Evolutionary conservation across 2,888 invertebrate genomes (phyloP), one percentile per base, ranked within the genome.

Genomic region (Acrobasis suavella): DNA sequence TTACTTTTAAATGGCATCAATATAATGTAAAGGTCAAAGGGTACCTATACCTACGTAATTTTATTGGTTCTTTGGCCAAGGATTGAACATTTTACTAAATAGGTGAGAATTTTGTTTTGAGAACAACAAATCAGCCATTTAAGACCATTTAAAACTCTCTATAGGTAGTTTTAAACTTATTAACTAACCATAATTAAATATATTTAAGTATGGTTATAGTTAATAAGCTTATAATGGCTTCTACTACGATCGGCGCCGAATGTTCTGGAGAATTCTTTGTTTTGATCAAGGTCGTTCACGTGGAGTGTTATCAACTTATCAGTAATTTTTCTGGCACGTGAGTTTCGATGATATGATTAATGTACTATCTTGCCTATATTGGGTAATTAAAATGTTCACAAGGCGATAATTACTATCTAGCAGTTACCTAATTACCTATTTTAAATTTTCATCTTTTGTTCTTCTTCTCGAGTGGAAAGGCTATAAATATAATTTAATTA

Each of bases 191-290:
- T n/a, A n/a, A n/a, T n/a, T n/a, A n/a, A n/a, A n/a, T n/a, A n/a
- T n/a, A n/a, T n/a, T n/a, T n/a, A 22, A 1, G 22, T 22, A 22
- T 3, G 22, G 22, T 22, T 22, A n/a, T n/a, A 22, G 22, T 22
- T 22, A 22, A 32, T 32, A 32, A 32, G 2, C 7, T 32, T 8
- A 32, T 32, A 32, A 32, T 32, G 7, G 32, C 32, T 7, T 46
- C 46, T 14, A 5, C 22, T 15, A 46, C 46, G 14, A 32, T 56
- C 42, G 12, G n/a, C 17, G 10, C 50, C 15, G 50, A 51, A 60
- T 9, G 38, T 51, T 60, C 60, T 51, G n/a, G 60, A 52, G 51
- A 60, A 14, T n/a, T 38, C 60, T 60, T 54, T 39, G 16, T 32
- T 60, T 0, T 32, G 32, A 22, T 0, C 60, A 60, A 52, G 51